Conservation (phyloP, 2,113 vertebrate species). For the Dendrocopos noguchii region DNA sequence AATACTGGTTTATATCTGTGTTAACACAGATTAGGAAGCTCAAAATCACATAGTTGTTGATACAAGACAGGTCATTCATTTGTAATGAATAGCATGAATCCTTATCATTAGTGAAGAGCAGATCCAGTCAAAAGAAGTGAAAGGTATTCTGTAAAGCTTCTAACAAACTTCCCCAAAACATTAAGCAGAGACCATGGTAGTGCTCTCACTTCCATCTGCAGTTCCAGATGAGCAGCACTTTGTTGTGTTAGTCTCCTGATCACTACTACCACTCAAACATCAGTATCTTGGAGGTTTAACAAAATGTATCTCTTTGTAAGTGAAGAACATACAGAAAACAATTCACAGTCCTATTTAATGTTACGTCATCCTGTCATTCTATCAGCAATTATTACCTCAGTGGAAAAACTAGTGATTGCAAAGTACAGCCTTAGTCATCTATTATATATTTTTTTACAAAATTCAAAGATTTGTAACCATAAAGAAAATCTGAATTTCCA, state of each 20-base stretch:
- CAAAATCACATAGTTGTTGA: too few relatives aligned
- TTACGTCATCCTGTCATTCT: background rate
- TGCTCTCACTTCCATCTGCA: background rate
- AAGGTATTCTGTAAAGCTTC: background rate
- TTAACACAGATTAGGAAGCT: background rate
- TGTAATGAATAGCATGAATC: background rate
- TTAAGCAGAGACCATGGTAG: background rate
- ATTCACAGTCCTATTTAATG: background rate
- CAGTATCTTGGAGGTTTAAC: background rate
- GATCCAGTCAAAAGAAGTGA: background rate
- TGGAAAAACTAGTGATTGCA: background rate
- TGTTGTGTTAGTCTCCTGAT: background rate
- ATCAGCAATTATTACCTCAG: background rate
- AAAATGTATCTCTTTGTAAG: background rate
- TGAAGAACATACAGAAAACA: background rate
- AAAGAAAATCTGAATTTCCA: background rate
- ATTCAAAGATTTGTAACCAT: background rate
- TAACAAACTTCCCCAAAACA: background rate
- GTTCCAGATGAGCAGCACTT: background rate
- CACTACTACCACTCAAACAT: background rate
- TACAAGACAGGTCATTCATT: background rate
- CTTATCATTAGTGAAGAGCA: background rate
- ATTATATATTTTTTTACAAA: background rate
- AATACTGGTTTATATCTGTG: background rate
- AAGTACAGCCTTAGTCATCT: background rate